A percentile compares a stretch with the other conserved stretches of the same genome.
These are phyloP conservation scores for Petrocephalus microphthalmus DNA, from an alignment of 2,113 vertebrate species.

Conservation along the genomic window DNA sequence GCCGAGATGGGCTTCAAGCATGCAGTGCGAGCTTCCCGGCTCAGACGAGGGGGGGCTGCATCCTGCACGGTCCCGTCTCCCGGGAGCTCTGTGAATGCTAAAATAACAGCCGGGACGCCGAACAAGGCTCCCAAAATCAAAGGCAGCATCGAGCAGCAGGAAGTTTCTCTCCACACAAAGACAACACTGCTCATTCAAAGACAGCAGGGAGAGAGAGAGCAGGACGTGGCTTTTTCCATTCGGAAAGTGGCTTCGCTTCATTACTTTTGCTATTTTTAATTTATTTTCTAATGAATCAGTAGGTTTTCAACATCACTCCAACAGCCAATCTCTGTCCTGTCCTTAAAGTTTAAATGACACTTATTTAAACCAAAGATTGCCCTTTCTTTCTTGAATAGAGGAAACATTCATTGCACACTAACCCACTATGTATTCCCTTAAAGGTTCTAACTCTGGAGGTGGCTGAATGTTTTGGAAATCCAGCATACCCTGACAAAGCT, in stretches of 20 bases:
- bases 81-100: slow-evolving; percentile 46
- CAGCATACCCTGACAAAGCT: background rate
- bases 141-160: slow-evolving; percentile 62
- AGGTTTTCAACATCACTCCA: background rate
- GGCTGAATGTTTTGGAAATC: background rate
- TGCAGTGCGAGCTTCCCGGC: background rate
- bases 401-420: background rate
- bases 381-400: background rate
- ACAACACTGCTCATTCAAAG: slow-evolving; percentile 35
- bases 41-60: slow-evolving; percentile 22
- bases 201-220: background rate
- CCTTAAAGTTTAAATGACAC: background rate
- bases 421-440: background rate
- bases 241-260: background rate
- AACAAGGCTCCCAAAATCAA: slow-evolving; percentile 62
- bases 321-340: background rate
- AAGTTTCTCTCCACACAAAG: slow-evolving; percentile 58
- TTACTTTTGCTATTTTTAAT: background rate
- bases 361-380: background rate
- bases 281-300: background rate
- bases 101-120: slow-evolving; percentile 57
- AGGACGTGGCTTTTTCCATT: background rate
- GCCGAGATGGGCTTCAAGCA: background rate
- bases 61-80: slow-evolving; percentile 27
- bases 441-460: background rate